Evolutionary conservation across 2,113 vertebrate genomes (phyloP).

Genomic region (Peromyscus californicus): DNA sequence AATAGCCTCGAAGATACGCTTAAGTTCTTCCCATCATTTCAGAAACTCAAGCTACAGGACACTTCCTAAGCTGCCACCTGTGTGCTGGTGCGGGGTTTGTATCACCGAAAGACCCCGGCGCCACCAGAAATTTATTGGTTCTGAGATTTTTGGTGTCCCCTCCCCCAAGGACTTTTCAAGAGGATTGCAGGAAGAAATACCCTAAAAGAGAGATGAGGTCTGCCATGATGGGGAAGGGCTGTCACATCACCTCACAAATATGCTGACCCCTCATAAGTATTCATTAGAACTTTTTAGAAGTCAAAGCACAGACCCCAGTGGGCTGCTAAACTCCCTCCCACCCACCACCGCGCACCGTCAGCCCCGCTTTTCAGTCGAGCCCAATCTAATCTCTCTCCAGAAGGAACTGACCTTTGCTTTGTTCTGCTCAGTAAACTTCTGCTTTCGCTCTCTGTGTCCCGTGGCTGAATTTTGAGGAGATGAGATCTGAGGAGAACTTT

Average conservation of each 20-base stretch:
- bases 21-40: no score
- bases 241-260: neutral
- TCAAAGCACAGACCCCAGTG: no score
- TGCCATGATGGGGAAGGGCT: neutral
- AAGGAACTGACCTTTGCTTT: neutral
- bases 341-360: fast-evolving
- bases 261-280: neutral
- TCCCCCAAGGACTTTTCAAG: neutral
- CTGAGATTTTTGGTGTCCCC: neutral
- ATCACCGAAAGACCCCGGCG: neutral
- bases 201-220: neutral
- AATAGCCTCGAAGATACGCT: neutral
- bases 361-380: neutral
- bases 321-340: neutral
- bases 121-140: neutral
- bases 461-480: neutral
- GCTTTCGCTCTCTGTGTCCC: neutral
- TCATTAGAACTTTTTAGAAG: neutral
- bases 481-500: neutral
- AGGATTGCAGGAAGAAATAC: neutral
- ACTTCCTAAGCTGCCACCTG: neutral
- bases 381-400: neutral
- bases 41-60: neutral
- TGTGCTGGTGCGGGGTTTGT: no score
- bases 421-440: neutral